Evolutionary conservation across 2,888 invertebrate genomes (phyloP).

Genomic region (Ormia ochracea): DNA sequence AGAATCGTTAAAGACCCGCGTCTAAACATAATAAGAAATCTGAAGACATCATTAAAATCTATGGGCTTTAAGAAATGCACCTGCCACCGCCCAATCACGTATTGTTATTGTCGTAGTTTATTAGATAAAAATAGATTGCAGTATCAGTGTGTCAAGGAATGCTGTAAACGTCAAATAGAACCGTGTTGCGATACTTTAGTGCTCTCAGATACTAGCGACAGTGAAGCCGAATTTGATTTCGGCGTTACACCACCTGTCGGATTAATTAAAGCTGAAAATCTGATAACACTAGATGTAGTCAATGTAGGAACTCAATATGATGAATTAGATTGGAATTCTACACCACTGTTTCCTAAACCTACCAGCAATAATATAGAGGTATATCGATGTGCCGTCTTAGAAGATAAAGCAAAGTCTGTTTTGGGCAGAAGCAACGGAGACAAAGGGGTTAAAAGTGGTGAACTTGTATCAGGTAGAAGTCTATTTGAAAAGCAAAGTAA

Average conservation of each 20-base stretch:
- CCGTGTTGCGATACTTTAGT: conserved; percentile 67
- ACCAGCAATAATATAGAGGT: conserved; percentile 69
- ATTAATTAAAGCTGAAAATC: conserved; percentile 80
- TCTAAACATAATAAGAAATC: conserved; percentile 78
- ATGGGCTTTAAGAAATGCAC: conserved; percentile 79
- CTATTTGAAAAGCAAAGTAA: background rate
- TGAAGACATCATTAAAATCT: conserved; percentile 79
- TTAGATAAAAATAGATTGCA: conserved; percentile 77
- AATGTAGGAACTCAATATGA: conserved; percentile 82
- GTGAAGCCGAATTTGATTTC: conserved; percentile 83
- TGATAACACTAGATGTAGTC: conserved; percentile 77
- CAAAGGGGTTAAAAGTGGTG: background rate
- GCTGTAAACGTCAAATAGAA: conserved; percentile 65
- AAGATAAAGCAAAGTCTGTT: conserved; percentile 52
- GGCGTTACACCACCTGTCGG: conserved; percentile 85
- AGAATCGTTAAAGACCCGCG: conserved; percentile 81
- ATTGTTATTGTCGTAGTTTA: conserved; percentile 72
- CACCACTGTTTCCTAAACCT: conserved; percentile 67
- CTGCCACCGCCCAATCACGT: conserved; percentile 78
- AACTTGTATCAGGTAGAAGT: background rate
- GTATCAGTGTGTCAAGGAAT: conserved; percentile 78
- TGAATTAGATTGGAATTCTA: conserved; percentile 78
- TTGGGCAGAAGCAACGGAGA: conserved; percentile 36
- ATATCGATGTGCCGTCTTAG: conserved; percentile 69
- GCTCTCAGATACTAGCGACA: conserved; percentile 74